Conservation (phyloP, 2,888 invertebrate species). For the Melieria crassipennis region DNA sequence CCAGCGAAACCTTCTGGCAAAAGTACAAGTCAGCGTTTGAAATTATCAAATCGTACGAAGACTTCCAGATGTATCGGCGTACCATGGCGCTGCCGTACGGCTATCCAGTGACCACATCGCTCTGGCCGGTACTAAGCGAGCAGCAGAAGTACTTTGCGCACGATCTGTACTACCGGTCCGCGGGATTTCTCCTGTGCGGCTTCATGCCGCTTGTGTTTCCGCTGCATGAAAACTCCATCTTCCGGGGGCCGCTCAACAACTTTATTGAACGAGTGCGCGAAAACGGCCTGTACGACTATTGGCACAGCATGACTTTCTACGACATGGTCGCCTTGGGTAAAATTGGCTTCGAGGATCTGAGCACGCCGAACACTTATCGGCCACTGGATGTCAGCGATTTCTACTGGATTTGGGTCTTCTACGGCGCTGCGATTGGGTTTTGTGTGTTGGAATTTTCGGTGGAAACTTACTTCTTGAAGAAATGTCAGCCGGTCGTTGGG, state of each 20-base stretch:
- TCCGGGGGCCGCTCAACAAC: slow-evolving; percentile 34
- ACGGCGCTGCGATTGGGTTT: slow-evolving; percentile 12
- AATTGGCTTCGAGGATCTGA: slow-evolving; percentile 28
- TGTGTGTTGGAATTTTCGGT: slow-evolving; percentile 9
- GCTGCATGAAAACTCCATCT: slow-evolving; percentile 43
- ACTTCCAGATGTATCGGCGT: slow-evolving; percentile 18
- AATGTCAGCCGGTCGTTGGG: too few relatives aligned
- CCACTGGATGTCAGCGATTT: slow-evolving; percentile 38
- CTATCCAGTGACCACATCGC: slow-evolving; percentile 13
- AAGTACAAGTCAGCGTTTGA: slow-evolving; percentile 9
- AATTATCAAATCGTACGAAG: slow-evolving; percentile 5
- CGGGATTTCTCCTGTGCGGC: slow-evolving; percentile 3
- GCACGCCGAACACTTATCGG: neutral
- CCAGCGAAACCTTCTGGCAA: slow-evolving; percentile 13
- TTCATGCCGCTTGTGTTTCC: slow-evolving; percentile 13
- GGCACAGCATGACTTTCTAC: slow-evolving; percentile 40
- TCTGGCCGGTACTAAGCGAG: slow-evolving; percentile 16
- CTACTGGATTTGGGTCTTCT: slow-evolving; percentile 33
- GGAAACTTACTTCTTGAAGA: neutral
- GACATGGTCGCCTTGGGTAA: slow-evolving; percentile 33
- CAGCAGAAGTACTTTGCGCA: slow-evolving; percentile 22
- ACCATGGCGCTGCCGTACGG: slow-evolving; percentile 15
- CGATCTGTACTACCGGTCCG: slow-evolving; percentile 17
- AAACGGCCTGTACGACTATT: slow-evolving; percentile 40
- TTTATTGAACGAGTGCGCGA: slow-evolving; percentile 17